Base-by-base conservation (phyloP, 2,797 vertebrate genomes). In the Sebastes diploproa region DNA sequence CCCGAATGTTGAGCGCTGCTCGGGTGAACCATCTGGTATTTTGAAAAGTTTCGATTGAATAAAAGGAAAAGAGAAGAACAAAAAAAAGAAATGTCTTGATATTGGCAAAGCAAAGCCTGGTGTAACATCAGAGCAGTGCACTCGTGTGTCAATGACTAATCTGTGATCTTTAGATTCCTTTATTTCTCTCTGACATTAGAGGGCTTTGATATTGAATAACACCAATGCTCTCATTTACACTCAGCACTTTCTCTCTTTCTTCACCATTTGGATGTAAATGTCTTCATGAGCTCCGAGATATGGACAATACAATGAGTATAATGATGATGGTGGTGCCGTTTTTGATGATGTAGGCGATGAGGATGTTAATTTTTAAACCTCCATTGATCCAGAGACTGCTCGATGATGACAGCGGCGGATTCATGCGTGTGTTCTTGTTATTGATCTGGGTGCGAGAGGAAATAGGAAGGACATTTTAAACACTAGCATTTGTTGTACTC, bases 401-500 rank as follows among this genome's bases (percentile, higher is more conserved):
- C 72, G 77, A 63, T 25, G 56, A 76, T 82, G 72, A 72, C 69
- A 27, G 66, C 3, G n/a, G 59, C 23, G 22, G 61, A 76, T 72
- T 60, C 62, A 10, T 63, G 68, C 16, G 10, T 6, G 50, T 62
- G 62, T 63, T 65, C 67, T 56, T 60, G 29, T 30, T 32, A 82
- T 85, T 6, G 77, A 89, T 84, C 74, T 10, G 22, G 2, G 22
- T 34, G 52, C 5, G n/a, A 50, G 67, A 71, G 76, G 68, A 85
- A 75, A 78, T 68, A 38, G 78, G 60, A 75, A 58, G 55, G 63
- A 70, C 79, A 86, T 86, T 87, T 90, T 76, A 84, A 89, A 84
- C 63, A 60, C 74, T 6, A 14, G 16, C 25, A 5, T 67, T 80
- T 61, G 71, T 52, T 75, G 80, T 71, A 83, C 67, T 73, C 66